Evolutionary conservation across 2,888 invertebrate species (phyloP).

Genomic region (Autographa gamma): DNA sequence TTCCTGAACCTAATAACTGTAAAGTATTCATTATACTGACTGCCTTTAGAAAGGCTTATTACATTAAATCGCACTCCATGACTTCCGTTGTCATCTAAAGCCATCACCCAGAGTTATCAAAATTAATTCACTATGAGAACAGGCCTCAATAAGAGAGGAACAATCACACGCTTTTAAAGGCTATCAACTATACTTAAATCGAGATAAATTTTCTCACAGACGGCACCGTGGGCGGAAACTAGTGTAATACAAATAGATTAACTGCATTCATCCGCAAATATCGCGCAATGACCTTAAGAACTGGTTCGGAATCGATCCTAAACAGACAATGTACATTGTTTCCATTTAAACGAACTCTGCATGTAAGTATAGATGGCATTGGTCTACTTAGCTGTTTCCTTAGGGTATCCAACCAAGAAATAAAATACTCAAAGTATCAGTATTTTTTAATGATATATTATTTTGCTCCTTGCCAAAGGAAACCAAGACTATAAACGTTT

Average conservation of each 20-base stretch:
- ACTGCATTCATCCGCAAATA: conserved; percentile 27
- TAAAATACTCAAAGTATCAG: too few relatives aligned
- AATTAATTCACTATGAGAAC: too few relatives aligned
- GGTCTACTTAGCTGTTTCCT: conserved; percentile 22
- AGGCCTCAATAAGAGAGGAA: too few relatives aligned
- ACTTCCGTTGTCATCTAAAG: too few relatives aligned
- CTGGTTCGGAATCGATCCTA: conserved; percentile 31
- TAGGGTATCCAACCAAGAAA: conserved; percentile 12
- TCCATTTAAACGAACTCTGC: conserved; percentile 17
- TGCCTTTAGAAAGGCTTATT: too few relatives aligned
- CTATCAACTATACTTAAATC: background rate
- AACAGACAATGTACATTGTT: conserved; percentile 40
- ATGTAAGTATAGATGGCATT: conserved; percentile 19
- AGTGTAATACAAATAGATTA: conserved; percentile 4
- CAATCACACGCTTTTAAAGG: background rate
- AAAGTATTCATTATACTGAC: too few relatives aligned
- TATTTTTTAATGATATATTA: too few relatives aligned
- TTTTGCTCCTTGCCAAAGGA: too few relatives aligned
- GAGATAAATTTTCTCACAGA: background rate
- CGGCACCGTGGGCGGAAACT: background rate
- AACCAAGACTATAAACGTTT: too few relatives aligned
- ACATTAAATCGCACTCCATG: too few relatives aligned
- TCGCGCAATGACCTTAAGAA: conserved; percentile 40
- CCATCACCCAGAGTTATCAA: too few relatives aligned
- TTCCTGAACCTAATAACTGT: too few relatives aligned